Conservation (phyloP, 2,113 vertebrate species). For the Gavialis gangeticus region DNA sequence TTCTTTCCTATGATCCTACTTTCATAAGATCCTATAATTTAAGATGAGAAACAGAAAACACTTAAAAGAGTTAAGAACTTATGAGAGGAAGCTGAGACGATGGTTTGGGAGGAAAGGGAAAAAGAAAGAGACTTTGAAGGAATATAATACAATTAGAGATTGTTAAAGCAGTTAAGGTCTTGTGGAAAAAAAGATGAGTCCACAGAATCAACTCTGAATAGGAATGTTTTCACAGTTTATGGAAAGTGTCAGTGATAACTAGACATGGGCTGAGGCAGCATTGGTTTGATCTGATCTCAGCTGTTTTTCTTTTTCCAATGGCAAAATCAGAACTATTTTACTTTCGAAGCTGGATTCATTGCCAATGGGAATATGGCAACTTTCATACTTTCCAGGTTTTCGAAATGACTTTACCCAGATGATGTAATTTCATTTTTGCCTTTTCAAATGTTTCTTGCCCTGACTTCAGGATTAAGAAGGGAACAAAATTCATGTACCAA, state of each 20-base stretch:
- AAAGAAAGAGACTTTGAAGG: background rate
- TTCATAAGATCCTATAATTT: background rate
- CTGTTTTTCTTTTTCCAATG: background rate
- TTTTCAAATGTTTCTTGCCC: background rate
- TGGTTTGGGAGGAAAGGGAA: background rate
- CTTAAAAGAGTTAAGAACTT: background rate
- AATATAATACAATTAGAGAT: background rate
- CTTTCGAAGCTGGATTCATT: background rate
- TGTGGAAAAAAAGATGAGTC: background rate
- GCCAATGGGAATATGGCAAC: background rate
- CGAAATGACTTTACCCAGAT: background rate
- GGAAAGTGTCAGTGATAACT: background rate
- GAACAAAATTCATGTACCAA: background rate
- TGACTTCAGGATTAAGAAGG: background rate
- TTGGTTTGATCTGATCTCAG: background rate
- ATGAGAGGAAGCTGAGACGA: background rate
- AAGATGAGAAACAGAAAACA: background rate
- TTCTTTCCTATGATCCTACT: too few relatives aligned
- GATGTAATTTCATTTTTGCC: background rate
- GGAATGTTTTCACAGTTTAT: background rate
- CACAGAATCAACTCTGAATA: background rate
- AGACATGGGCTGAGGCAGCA: background rate
- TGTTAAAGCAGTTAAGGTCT: background rate
- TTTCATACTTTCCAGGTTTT: background rate
- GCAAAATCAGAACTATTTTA: background rate